Evolutionary conservation across 2,113 vertebrate genomes (phyloP).

Genomic region (Solea solea): DNA sequence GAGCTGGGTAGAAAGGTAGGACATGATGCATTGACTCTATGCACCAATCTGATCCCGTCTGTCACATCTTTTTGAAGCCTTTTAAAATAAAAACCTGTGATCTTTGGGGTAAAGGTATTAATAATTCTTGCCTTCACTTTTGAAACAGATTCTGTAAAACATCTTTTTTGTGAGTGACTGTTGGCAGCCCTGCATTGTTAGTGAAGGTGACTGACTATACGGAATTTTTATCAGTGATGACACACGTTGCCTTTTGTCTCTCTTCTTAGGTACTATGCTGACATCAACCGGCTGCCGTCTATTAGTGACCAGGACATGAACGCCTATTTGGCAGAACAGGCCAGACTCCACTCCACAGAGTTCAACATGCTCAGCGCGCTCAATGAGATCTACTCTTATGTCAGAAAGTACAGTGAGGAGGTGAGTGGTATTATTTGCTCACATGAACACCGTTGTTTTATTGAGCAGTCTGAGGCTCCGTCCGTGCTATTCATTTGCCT

Average conservation of each 20-base stretch:
- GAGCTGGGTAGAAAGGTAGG: conserved; percentile 98
- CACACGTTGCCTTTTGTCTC: conserved; percentile 37
- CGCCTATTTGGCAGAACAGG: conserved; percentile 97
- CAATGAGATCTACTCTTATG: conserved; percentile 98
- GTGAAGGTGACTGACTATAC: conserved; percentile 22
- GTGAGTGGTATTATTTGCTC: conserved; percentile 69
- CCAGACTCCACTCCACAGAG: conserved; percentile 91
- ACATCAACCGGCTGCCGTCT: conserved; percentile 94
- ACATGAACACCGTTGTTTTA: too few species aligned
- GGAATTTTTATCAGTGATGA: conserved; percentile 8
- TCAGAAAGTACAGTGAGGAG: conserved; percentile 99
- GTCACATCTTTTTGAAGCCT: conserved; percentile 31
- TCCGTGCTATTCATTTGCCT: too few species aligned
- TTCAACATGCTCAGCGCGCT: conserved; percentile 98
- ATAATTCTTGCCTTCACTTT: conserved; percentile 30
- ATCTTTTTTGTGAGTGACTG: conserved; percentile 8
- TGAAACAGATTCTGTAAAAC: conserved; percentile 35
- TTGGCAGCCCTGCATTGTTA: conserved; percentile 19
- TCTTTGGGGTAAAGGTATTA: conserved; percentile 42
- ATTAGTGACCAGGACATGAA: conserved; percentile 99
- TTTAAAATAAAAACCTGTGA: conserved; percentile 26
- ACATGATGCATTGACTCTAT: not conserved
- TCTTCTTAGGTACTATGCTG: conserved; percentile 92
- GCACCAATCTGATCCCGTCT: conserved; percentile 9
- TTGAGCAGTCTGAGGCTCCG: too few species aligned